Evolutionary conservation across 2,797 vertebrate genomes (phyloP), one percentile per base, ranked within the genome.

Genomic region (Xenopus petersii): DNA sequence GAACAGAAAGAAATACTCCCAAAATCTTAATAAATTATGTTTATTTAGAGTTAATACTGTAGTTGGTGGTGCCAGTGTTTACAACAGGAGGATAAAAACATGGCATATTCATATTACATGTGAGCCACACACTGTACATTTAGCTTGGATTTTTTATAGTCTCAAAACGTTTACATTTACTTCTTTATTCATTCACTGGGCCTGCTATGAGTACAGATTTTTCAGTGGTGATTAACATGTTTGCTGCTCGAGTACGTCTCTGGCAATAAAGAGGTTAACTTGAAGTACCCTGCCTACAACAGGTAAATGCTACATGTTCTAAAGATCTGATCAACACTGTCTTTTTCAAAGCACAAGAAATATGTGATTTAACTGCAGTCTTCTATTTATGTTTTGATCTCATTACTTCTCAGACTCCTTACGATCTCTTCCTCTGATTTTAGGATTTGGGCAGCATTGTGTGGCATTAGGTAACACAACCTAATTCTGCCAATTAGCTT

Each of bases 11-110:
- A 55, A 64, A 72, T 13, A 48, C 46, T 15, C 61, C 64, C 26
- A 73, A 64, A 64, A 17, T 36, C 12, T 48, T 56, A 64, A 68
- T 69, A 73, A 73, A 68, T 64, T 10, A 72, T 49, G 12, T 77
- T 73, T 78, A 78, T 42, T 78, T 78, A 13, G 67, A 67, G 51
- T 73, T 56, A 73, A 68, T 78, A 59, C 60, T 73, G 70, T 15
- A 30, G 30, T 77, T 42, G 30, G 60, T 64, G 59, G 48, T 47
- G 47, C 66, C 48, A 59, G 58, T 71, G 64, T 67, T 56, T 56
- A 67, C 64, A 73, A 73, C 70, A 47, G 49, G 70, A 67, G 64
- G 10, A 54, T 46, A 55, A n/a, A 71, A 21, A 58, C 21, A 77
- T 36, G 46, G 62, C 60, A 48, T 17, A 68, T 56, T 36, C 26